Conservation (phyloP, 2,888 invertebrate genomes). For the Laspeyria flexula region DNA sequence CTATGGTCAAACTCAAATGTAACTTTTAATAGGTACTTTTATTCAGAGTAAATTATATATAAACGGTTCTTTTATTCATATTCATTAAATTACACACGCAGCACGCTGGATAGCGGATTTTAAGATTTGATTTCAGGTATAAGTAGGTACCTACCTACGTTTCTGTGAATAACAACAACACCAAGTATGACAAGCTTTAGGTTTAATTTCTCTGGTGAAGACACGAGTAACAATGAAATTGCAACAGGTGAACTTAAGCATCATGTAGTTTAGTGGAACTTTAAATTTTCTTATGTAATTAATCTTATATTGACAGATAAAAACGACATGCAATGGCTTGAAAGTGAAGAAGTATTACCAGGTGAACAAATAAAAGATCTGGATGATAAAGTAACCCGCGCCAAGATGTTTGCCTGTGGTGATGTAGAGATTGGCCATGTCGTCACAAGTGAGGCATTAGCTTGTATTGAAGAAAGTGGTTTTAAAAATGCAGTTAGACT, state of each 20-base stretch:
- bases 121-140: too few species aligned
- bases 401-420: conserved; percentile 74
- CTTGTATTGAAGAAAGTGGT: conserved; percentile 57
- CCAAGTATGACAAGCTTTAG: conserved; percentile 55
- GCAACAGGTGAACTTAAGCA: conserved; percentile 10
- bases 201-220: conserved; percentile 65
- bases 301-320: conserved; percentile 3
- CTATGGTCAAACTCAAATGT: too few species aligned
- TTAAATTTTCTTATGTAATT: neutral
- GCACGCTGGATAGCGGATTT: too few species aligned
- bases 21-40: too few species aligned
- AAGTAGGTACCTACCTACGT: too few species aligned
- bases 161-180: neutral
- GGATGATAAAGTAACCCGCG: conserved; percentile 62
- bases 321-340: conserved; percentile 59
- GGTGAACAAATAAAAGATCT: conserved; percentile 58
- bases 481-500: conserved; percentile 71
- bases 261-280: too few species aligned
- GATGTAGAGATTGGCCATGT: conserved; percentile 82
- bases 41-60: too few species aligned
- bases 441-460: conserved; percentile 65
- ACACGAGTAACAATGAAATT: neutral
- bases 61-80: too few species aligned
- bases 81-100: too few species aligned
- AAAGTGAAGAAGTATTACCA: conserved; percentile 66